Conservation (phyloP, 35 echinoderm and acorn worm species). For the Acanthaster planci region DNA sequence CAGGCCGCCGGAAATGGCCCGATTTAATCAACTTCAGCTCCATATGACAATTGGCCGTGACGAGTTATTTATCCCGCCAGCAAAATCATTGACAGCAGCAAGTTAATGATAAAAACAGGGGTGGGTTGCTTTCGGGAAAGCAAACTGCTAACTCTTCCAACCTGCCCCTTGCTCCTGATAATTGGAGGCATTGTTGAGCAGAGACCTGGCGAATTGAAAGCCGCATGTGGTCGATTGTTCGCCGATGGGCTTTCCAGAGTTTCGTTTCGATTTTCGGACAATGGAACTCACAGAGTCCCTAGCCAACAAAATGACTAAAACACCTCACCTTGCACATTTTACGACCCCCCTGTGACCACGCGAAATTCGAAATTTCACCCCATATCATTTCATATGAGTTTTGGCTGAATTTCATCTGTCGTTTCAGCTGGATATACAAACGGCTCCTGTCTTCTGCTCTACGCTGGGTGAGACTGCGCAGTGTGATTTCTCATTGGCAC, state of each 20-base stretch:
- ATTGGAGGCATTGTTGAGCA: background rate
- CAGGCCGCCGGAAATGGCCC: slow-evolving; percentile 5
- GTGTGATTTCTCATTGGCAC: too few species aligned
- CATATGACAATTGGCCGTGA: background rate
- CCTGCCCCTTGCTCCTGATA: background rate
- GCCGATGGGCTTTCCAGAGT: background rate
- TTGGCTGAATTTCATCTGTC: too few species aligned
- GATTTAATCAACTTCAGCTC: background rate
- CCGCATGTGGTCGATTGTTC: background rate
- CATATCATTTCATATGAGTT: too few species aligned
- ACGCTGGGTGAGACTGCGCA: too few species aligned
- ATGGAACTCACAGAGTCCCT: too few species aligned
- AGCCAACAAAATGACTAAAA: too few species aligned
- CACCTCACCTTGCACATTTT: too few species aligned
- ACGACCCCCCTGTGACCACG: too few species aligned
- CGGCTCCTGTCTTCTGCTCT: too few species aligned
- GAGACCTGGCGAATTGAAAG: background rate
- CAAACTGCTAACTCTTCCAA: background rate
- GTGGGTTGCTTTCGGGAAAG: background rate
- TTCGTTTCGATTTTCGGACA: background rate
- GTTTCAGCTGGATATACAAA: too few species aligned
- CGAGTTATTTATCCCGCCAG: background rate
- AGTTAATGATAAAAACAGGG: slow-evolving; percentile 2
- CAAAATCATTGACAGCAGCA: background rate
- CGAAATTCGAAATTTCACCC: too few species aligned